phyloP scores from a whole-genome alignment of 1,140 invertebrate genomes.

The Telenomus remus region DNA sequence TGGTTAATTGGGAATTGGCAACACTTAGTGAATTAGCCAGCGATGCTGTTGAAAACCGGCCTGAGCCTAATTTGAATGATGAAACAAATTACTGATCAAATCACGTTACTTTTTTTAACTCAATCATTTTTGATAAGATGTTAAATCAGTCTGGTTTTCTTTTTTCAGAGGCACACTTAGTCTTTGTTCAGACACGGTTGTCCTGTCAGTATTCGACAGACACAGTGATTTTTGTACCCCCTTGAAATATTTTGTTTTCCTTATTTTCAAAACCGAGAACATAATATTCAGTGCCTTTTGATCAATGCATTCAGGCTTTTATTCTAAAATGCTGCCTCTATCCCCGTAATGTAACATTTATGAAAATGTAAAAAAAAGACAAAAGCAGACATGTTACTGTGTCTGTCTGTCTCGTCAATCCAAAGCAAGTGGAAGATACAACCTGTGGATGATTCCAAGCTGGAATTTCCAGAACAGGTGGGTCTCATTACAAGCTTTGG shows the following conservation, averaged over 20 bases:
- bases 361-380: slow-evolving; percentile 16
- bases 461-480: slow-evolving; percentile 67
- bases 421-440: slow-evolving; percentile 62
- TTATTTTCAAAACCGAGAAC: too few species aligned
- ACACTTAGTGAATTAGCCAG: slow-evolving; percentile 71
- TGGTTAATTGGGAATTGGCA: slow-evolving; percentile 66
- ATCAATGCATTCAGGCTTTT: slow-evolving; percentile 70
- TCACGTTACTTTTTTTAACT: too few species aligned
- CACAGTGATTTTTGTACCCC: slow-evolving; percentile 65
- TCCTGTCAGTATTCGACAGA: slow-evolving; percentile 71
- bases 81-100: too few species aligned
- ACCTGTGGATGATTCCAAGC: slow-evolving; percentile 64
- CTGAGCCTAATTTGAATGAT: slow-evolving; percentile 52
- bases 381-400: slow-evolving; percentile 61
- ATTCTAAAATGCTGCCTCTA: slow-evolving; percentile 71
- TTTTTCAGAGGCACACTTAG: slow-evolving; percentile 71
- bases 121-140: too few species aligned
- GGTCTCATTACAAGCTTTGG: slow-evolving; percentile 57
- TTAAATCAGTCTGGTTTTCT: slow-evolving; percentile 72
- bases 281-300: slow-evolving; percentile 64
- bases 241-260: neutral
- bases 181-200: slow-evolving; percentile 67
- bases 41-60: slow-evolving; percentile 62
- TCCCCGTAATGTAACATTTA: slow-evolving; percentile 53
- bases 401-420: slow-evolving; percentile 68